Evolutionary conservation across 92 coral and sea anemone species (phyloP).

Genomic region (Metridium senile): DNA sequence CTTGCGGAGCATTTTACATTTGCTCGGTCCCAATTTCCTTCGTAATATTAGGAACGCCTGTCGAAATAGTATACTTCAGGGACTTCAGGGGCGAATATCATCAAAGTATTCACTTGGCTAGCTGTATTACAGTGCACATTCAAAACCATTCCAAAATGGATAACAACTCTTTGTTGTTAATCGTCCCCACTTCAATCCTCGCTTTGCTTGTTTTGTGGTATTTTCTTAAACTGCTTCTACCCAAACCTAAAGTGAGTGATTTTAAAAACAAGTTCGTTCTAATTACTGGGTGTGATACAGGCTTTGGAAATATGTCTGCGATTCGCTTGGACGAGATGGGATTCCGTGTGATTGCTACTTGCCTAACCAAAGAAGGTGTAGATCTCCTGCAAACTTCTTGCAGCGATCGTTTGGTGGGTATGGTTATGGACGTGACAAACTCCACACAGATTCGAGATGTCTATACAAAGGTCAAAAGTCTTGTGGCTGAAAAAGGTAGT

Average conservation of each 20-base stretch:
- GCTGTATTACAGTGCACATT: no score
- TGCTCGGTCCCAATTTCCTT: no score
- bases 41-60: no score
- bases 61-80: no score
- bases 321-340: conserved; percentile 74
- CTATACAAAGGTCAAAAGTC: background rate
- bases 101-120: no score
- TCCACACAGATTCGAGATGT: conserved; percentile 48
- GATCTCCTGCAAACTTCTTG: conserved; percentile 39
- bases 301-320: conserved; percentile 74
- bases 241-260: conserved; percentile 15
- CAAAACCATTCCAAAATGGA: no score
- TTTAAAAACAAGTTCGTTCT: conserved; percentile 55
- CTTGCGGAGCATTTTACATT: no score
- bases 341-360: conserved; percentile 74
- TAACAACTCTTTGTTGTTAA: background rate
- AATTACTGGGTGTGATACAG: conserved; percentile 84
- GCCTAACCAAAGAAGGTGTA: conserved; percentile 78
- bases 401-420: conserved; percentile 57
- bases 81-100: no score
- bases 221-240: background rate
- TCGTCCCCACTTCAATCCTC: background rate
- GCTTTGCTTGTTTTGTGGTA: conserved; percentile 4
- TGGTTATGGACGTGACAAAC: conserved; percentile 76
- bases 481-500: background rate